These are phyloP conservation scores for Anoplius nigerrimus DNA, from an alignment of 2,888 invertebrate genomes.

Conservation along the genomic window DNA sequence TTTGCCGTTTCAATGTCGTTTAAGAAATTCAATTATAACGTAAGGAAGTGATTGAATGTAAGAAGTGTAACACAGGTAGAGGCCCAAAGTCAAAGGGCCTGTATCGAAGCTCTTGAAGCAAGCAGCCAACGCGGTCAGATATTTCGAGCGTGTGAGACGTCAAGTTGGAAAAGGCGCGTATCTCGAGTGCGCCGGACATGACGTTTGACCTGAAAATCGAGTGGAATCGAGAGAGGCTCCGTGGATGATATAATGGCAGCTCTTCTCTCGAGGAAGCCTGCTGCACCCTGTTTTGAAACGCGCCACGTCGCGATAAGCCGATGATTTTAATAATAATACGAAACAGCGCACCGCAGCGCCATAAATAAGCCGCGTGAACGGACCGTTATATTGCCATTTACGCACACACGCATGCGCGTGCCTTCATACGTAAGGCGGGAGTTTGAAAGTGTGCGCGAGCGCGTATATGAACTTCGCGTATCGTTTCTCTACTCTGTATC, in stretches of 20 bases:
- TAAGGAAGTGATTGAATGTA: too few species aligned
- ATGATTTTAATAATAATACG: not conserved
- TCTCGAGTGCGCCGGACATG: slow-evolving; percentile 18
- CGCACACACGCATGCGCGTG: not conserved
- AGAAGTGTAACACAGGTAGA: too few species aligned
- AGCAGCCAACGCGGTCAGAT: too few species aligned
- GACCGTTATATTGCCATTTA: not conserved
- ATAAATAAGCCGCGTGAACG: not conserved
- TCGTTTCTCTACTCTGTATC: not conserved
- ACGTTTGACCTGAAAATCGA: slow-evolving; percentile 12
- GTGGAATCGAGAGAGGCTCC: slow-evolving; percentile 1
- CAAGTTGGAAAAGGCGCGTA: not conserved
- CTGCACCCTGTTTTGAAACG: not conserved
- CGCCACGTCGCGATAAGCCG: not conserved
- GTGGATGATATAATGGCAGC: too few species aligned
- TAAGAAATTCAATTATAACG: too few species aligned
- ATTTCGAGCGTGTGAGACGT: not conserved
- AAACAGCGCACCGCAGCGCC: not conserved
- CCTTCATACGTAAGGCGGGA: not conserved
- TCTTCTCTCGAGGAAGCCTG: not conserved
- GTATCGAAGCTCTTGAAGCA: too few species aligned
- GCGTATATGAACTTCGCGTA: not conserved
- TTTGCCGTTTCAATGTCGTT: too few species aligned
- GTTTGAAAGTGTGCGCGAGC: too few species aligned
- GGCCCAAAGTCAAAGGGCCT: too few species aligned